Conservation (phyloP, 2,113 vertebrate genomes). For the Monarcha castaneiventris region DNA sequence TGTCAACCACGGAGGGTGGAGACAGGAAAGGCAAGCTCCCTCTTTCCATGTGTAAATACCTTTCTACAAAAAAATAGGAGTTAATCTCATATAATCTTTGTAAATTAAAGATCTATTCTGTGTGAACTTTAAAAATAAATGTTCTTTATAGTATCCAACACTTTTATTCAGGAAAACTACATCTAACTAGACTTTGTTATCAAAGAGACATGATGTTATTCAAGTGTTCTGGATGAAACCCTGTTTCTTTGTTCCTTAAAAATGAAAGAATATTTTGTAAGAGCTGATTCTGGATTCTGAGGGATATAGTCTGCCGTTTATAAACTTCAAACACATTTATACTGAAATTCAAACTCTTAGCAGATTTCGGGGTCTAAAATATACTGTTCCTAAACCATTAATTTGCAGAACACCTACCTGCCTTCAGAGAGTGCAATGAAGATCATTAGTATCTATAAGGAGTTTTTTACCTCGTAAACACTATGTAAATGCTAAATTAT, state of each 20-base stretch:
- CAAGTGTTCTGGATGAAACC: background rate
- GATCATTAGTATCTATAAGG: background rate
- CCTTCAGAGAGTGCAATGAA: background rate
- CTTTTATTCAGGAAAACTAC: background rate
- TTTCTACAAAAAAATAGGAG: background rate
- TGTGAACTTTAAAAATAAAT: background rate
- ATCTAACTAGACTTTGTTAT: background rate
- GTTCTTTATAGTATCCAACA: background rate
- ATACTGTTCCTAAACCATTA: background rate
- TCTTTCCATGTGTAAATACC: background rate
- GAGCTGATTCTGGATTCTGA: background rate
- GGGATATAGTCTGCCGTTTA: background rate
- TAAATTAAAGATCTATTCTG: background rate
- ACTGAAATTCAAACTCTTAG: background rate
- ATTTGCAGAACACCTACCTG: background rate
- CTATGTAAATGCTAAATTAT: background rate
- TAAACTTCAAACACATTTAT: background rate
- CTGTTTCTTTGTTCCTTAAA: background rate
- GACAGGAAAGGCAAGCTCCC: background rate
- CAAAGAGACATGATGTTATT: background rate
- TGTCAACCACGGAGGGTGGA: background rate
- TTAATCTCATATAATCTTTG: background rate
- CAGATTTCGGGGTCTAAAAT: background rate
- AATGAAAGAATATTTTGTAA: background rate
- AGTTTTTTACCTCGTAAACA: background rate